Evolutionary conservation across 2,888 invertebrate genomes (phyloP), one percentile per base, ranked within the genome.

Genomic region (Catotricha subobsoleta): DNA sequence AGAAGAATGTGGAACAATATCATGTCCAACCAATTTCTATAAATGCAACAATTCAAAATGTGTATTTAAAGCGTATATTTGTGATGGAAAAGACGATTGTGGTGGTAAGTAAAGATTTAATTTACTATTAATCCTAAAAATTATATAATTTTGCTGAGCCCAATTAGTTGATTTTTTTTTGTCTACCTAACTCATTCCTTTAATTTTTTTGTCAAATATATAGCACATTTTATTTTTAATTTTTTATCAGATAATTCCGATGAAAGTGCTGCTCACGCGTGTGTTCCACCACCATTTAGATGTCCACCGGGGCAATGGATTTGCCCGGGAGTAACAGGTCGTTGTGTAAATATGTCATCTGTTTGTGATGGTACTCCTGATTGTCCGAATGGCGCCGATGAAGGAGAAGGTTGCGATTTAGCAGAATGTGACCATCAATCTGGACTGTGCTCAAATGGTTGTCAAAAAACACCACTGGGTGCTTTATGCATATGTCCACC

Each of bases 331-430:
- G 71, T 83, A 1, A 71, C 80, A 0, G 78, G 72, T 50, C 68
- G 72, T 50, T 97, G 97, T 55, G 76, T 97, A 36, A 88, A 91
- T 54, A 65, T 80, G 12, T 81, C 84, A 0, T 76, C 74, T 48
- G 84, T 98, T 1, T 98, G 97, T 60, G 87, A 98, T 58, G 77
- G 74, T 5, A 79, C 76, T 28, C 62, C 69, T 0, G 88, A 95
- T 54, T 98, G 97, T 61, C 95, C 95, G 0, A 90, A 90, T 54
- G 90, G 87, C 7, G 76, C 78, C 0, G 91, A 92, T 55, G 97
- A 98, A 70, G 94, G 95, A 28, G 74, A 79, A 8, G 80, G 81
- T 40, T 95, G 98, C 56, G 87, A 81, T 51, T 67, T 84, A 38
- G 74, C 74, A 1, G 81, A 86, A 52, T 90, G 90, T 54, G 64